A percentile compares a stretch with the other conserved stretches of the same genome.
These are phyloP conservation scores for Telmatochromis sp. DNA, from an alignment of 2,113 vertebrate genomes.

Conservation along the genomic window DNA sequence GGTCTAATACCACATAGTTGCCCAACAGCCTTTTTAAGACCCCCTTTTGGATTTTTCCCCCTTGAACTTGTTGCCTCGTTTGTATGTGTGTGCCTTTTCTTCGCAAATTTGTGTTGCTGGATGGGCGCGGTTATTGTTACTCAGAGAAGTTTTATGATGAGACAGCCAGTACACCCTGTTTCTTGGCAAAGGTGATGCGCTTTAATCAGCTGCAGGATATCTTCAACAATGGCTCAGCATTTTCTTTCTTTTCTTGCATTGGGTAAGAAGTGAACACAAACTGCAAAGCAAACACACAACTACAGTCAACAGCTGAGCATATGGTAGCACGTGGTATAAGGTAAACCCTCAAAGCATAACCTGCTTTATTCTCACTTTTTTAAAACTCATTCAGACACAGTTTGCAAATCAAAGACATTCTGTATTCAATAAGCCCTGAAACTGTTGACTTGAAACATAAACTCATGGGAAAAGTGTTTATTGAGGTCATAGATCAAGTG, in stretches of 20 bases:
- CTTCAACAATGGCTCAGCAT: neutral
- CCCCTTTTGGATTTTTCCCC: neutral
- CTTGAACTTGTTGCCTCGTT: neutral
- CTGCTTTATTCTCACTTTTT: neutral
- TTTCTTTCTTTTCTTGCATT: neutral
- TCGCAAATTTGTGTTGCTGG: conserved; percentile 14
- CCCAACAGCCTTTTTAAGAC: neutral
- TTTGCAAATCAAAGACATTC: neutral
- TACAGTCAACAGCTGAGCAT: neutral
- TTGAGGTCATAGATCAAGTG: neutral
- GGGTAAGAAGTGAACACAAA: neutral
- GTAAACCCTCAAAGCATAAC: neutral
- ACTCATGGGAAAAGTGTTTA: neutral
- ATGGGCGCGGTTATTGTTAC: conserved; percentile 24
- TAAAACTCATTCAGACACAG: neutral
- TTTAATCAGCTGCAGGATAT: conserved; percentile 52
- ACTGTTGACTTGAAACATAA: neutral
- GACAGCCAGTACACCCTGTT: conserved; percentile 58
- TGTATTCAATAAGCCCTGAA: neutral
- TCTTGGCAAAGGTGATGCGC: conserved; percentile 37
- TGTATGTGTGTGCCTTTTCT: neutral
- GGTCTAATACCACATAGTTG: neutral
- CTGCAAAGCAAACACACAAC: neutral
- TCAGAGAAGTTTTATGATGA: conserved; percentile 32
- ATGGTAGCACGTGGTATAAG: neutral